phyloP scores from a whole-genome alignment of 1,140 invertebrate genomes.

The Lepeophtheirus salmonis region DNA sequence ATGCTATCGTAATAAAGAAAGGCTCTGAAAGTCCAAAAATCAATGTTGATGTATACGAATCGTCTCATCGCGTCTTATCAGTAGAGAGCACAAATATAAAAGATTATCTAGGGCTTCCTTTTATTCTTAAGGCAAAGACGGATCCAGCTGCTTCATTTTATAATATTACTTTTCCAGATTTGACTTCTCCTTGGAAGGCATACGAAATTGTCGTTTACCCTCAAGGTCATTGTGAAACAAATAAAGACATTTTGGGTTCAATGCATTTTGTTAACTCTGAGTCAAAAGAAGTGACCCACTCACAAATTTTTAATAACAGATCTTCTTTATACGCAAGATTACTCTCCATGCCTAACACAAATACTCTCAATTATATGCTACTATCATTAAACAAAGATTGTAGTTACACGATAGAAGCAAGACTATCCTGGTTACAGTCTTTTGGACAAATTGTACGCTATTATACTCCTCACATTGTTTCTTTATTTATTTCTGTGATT shows the following conservation, averaged over 20 bases:
- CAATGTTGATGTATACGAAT: conserved; percentile 39
- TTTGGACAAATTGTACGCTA: conserved; percentile 16
- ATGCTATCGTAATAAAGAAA: conserved; percentile 44
- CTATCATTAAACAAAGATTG: conserved; percentile 3
- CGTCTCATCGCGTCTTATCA: conserved; percentile 28
- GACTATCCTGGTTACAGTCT: conserved; percentile 15
- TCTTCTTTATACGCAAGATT: conserved; percentile 11
- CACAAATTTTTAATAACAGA: background rate
- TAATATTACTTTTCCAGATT: conserved; percentile 34
- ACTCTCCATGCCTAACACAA: background rate
- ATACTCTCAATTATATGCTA: conserved; percentile 8
- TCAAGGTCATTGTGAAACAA: background rate
- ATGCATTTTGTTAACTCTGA: background rate
- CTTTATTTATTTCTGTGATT: conserved; percentile 7
- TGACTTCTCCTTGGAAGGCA: conserved; percentile 38
- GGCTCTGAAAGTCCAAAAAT: conserved; percentile 35
- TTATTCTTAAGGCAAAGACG: conserved; percentile 31
- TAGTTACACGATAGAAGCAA: conserved; percentile 1
- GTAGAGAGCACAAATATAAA: background rate
- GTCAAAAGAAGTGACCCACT: conserved; percentile 17
- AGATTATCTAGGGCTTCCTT: conserved; percentile 32
- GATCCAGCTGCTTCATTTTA: conserved; percentile 36
- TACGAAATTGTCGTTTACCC: conserved; percentile 28
- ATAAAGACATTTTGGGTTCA: conserved; percentile 9
- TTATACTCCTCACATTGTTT: background rate